These are phyloP conservation scores for Muscicapa adusta DNA, from an alignment of 2,113 vertebrate genomes.

Conservation along the genomic window DNA sequence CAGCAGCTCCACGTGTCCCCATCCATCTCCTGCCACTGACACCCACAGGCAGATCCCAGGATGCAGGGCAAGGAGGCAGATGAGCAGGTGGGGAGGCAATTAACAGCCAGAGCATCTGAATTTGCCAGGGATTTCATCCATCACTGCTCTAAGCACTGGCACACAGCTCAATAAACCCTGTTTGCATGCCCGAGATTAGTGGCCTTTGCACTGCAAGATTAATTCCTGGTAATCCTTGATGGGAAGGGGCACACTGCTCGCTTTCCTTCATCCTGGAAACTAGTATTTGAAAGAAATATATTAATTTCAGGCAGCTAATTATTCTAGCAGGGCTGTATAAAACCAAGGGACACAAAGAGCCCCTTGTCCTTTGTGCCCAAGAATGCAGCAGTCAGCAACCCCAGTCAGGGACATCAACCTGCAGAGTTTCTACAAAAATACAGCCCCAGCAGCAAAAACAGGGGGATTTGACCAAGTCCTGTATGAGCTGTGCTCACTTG, in stretches of 20 bases:
- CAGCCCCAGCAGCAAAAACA: neutral
- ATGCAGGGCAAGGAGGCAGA: conserved; percentile 13
- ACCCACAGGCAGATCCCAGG: conserved; percentile 10
- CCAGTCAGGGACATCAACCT: neutral
- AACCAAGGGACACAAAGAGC: neutral
- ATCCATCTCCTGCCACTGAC: conserved; percentile 68
- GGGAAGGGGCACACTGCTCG: neutral
- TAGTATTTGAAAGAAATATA: conserved; percentile 11
- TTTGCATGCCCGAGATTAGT: conserved; percentile 57
- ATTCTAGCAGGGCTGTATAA: neutral
- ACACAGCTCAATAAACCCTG: conserved; percentile 43
- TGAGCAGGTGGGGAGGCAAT: conserved; percentile 72
- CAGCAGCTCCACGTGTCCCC: conserved; percentile 69
- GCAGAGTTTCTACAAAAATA: neutral
- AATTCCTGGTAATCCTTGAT: conserved; percentile 17
- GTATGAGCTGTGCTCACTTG: neutral
- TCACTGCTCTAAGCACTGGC: conserved; percentile 55
- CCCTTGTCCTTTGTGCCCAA: neutral
- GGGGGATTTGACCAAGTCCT: neutral
- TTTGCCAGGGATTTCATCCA: conserved; percentile 67
- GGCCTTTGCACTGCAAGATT: conserved; percentile 28
- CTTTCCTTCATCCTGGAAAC: neutral
- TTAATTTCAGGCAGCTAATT: conserved; percentile 21
- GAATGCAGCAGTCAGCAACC: neutral
- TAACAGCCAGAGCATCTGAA: conserved; percentile 62